A percentile compares a stretch with the other conserved stretches of the same genome.
Evolutionary conservation across 2,888 invertebrate species (phyloP).

Genomic region (Callimorpha dominula): DNA sequence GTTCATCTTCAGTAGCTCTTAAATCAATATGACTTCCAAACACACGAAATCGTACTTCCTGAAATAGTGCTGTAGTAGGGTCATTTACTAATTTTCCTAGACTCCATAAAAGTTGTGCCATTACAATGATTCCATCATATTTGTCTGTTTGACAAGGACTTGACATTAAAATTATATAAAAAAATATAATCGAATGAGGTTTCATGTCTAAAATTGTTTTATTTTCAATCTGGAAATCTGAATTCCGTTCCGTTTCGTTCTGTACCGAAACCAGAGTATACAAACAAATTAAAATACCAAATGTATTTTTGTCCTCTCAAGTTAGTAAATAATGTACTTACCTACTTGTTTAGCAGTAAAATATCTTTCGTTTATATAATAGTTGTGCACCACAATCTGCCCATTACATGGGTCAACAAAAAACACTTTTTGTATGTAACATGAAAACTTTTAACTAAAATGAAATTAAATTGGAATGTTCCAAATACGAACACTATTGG

Average conservation of each 20-base stretch:
- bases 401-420: background rate
- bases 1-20: background rate
- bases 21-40: slow-evolving; percentile 37
- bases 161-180: background rate
- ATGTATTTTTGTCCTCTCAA: too few species aligned
- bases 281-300: too few species aligned
- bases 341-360: too few species aligned
- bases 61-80: slow-evolving; percentile 66
- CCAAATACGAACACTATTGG: too few species aligned
- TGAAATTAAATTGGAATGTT: too few species aligned
- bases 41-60: slow-evolving; percentile 57
- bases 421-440: background rate
- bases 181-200: background rate
- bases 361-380: too few species aligned
- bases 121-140: slow-evolving; percentile 29
- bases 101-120: slow-evolving; percentile 69
- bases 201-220: background rate
- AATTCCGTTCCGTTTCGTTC: too few species aligned
- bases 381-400: too few species aligned
- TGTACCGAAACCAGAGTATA: too few species aligned
- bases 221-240: background rate
- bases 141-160: background rate
- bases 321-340: too few species aligned
- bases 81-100: slow-evolving; percentile 70
- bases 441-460: too few species aligned